Evolutionary conservation across 2,888 invertebrate genomes (phyloP), one percentile per base, ranked within the genome.

Genomic region (Agriotes lineatus): DNA sequence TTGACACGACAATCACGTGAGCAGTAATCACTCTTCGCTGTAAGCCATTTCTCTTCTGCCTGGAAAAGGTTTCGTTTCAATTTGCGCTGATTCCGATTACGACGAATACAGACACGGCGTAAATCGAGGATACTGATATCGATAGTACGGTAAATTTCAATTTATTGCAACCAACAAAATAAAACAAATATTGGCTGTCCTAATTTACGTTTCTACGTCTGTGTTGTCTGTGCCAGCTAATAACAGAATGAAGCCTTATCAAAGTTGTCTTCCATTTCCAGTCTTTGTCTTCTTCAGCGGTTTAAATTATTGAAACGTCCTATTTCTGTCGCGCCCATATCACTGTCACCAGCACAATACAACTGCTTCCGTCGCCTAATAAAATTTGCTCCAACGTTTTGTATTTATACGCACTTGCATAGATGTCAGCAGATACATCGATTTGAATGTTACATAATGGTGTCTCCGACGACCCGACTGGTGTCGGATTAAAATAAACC

Each of bases 401-500:
- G 10, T n/a, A n/a, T 37, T 37, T 16, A 16, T 2, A 18, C 9
- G 42, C 14, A 14, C 16, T 9, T 7, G 16, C 14, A 42, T 16
- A 14, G 12, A 42, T 45, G 20, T 45, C 33, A 18, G 30, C 7
- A 52, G 20, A 52, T 3, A n/a, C 14, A 25, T 52, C 52, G 52
- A 52, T 52, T 54, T 2, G 20, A 54, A 20, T 35, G 20, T 60
- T 42, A 42, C 7, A 9, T 39, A 25, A 22, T 18, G 19, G 39
- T 3, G 1, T 6, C 12, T 35, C 10, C 10, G 25, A 57, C 25
- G 42, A 35, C 9, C 20, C 56, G 16, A 37, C 19, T 56, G 18
- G n/a, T 48, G 48, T 7, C 20, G 1, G 22, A 12, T 20, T 61
- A 61, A 61, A 61, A 61, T 61, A 65, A 39, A 65, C 65, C 65